Percentiles rank a stretch among this genome's conserved stretches.
Conservation (phyloP, 2,797 vertebrate genomes). For the Distichodus sexfasciatus region DNA sequence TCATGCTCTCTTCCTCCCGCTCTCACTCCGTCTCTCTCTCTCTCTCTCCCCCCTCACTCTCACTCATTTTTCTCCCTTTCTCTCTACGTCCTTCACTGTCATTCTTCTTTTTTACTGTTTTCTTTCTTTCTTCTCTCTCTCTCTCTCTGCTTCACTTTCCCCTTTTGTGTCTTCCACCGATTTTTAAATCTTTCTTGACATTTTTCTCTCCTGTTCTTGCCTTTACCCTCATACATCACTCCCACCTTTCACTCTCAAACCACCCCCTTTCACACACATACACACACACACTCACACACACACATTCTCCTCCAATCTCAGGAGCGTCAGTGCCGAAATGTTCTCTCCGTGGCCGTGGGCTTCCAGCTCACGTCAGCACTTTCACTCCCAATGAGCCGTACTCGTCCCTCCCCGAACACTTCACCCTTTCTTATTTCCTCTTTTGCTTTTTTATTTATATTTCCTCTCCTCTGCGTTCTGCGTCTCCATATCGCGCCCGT, state of each 20-base stretch:
- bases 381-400: conserved; percentile 54
- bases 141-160: too few relatives aligned
- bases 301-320: conserved; percentile 31
- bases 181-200: too few relatives aligned
- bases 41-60: too few relatives aligned
- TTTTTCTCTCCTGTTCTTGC: background rate
- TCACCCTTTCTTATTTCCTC: conserved; percentile 24
- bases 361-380: conserved; percentile 59
- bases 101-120: too few relatives aligned
- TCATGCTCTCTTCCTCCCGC: conserved; percentile 2
- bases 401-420: conserved; percentile 39
- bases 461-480: conserved; percentile 38
- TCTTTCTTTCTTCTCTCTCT: too few relatives aligned
- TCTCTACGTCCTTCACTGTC: too few relatives aligned
- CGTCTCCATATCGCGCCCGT: conserved; percentile 34
- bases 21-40: too few relatives aligned
- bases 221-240: conserved; percentile 9
- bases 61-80: too few relatives aligned
- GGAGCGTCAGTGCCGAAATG: conserved; percentile 44
- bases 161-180: too few relatives aligned
- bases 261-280: background rate
- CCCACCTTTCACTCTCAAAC: conserved; percentile 12
- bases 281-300: background rate
- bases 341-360: conserved; percentile 45
- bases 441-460: conserved; percentile 51